These are phyloP conservation scores for Aleadryas rufinucha DNA, from an alignment of 2,113 vertebrate species.

Conservation along the genomic window DNA sequence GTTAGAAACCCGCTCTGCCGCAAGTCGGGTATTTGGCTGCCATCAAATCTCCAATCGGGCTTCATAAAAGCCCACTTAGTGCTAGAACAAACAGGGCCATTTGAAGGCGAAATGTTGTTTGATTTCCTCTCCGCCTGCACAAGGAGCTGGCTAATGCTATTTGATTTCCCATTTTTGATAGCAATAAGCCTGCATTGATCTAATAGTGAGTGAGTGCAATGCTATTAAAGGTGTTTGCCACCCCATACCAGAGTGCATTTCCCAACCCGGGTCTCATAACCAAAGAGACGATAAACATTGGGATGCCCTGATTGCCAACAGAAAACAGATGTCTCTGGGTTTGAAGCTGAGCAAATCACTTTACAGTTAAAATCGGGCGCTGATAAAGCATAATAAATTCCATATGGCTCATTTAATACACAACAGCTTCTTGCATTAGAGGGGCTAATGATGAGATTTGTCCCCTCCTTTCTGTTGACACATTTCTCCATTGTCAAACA, in stretches of 20 bases:
- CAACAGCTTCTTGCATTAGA: constrained; percentile 92
- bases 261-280: constrained; percentile 90
- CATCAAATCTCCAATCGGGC: constrained; percentile 87
- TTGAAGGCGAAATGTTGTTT: constrained; percentile 88
- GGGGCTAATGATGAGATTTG: constrained; percentile 79
- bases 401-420: constrained; percentile 98
- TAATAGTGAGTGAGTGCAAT: constrained; percentile 93
- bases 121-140: constrained; percentile 85
- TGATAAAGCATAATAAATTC: constrained; percentile 99
- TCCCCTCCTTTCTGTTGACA: constrained; percentile 92
- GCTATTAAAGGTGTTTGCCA: constrained; percentile 96
- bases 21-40: constrained; percentile 86
- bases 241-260: constrained; percentile 90
- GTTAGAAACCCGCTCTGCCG: constrained; percentile 70
- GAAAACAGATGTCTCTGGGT: constrained; percentile 97
- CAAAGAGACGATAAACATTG: constrained; percentile 96
- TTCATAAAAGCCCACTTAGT: constrained; percentile 97
- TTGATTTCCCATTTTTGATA: constrained; percentile 99
- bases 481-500: constrained; percentile 94
- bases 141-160: constrained; percentile 90
- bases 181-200: constrained; percentile 97
- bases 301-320: constrained; percentile 86
- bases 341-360: constrained; percentile 97
- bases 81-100: constrained; percentile 91
- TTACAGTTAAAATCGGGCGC: constrained; percentile 96